Conservation (phyloP, 2,888 invertebrate genomes). For the Agonopterix alstromeriana region DNA sequence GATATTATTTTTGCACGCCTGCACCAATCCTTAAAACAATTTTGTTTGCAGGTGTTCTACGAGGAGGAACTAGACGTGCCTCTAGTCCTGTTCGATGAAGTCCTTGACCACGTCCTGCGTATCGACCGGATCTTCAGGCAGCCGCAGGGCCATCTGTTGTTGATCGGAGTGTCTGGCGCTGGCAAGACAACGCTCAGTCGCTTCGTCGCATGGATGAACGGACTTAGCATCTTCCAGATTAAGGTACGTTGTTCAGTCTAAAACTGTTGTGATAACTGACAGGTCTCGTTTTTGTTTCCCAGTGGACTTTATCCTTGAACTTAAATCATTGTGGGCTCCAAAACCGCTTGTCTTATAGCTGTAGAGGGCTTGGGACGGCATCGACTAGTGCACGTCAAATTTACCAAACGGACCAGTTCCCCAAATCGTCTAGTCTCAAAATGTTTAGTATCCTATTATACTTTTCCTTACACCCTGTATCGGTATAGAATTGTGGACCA, state of each 20-base stretch:
- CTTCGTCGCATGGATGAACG: conserved; percentile 99
- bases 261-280: neutral
- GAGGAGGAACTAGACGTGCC: conserved; percentile 99
- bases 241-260: conserved; percentile 77
- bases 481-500: no score
- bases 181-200: conserved; percentile 99
- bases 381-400: no score
- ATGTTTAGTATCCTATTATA: no score
- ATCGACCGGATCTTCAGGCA: conserved; percentile 99
- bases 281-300: no score
- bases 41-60: conserved; percentile 86
- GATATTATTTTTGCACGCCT: no score
- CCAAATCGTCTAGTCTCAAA: no score
- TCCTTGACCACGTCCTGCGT: conserved; percentile 98
- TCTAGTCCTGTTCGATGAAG: conserved; percentile 98
- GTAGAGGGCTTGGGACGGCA: no score
- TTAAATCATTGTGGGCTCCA: neutral
- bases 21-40: no score
- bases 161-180: conserved; percentile 99
- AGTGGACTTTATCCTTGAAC: neutral
- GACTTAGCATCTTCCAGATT: conserved; percentile 98
- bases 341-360: no score
- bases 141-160: conserved; percentile 97
- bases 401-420: no score
- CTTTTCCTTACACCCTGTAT: no score